Conservation (phyloP, 2,113 vertebrate genomes). For the Lichenostomus cassidix region DNA sequence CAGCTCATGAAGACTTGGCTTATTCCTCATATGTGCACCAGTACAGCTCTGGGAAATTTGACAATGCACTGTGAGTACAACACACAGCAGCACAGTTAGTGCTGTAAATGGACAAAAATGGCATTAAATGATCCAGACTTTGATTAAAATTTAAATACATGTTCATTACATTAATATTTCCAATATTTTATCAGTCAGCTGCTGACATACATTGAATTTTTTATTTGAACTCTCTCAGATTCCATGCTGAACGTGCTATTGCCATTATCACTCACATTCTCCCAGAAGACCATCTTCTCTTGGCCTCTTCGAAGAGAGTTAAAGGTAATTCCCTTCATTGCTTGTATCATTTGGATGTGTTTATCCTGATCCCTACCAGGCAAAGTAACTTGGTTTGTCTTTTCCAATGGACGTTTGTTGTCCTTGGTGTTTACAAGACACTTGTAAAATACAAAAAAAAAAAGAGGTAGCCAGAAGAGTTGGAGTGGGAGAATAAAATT, state of each 20-base stretch:
- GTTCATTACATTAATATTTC: not conserved
- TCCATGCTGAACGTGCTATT: slow-evolving; percentile 99
- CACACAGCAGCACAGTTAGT: not conserved
- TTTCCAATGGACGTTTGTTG: not conserved
- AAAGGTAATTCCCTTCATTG: slow-evolving; percentile 80
- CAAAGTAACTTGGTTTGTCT: rapidly evolving
- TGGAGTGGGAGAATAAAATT: not conserved
- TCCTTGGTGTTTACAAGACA: not conserved
- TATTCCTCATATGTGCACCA: slow-evolving; percentile 98
- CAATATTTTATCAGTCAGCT: not conserved
- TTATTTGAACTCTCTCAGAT: slow-evolving; percentile 75
- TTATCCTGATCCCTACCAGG: not conserved
- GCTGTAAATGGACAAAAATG: not conserved
- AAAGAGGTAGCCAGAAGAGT: not conserved
- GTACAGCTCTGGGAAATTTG: slow-evolving; percentile 98
- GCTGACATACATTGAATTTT: not conserved
- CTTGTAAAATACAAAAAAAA: not conserved
- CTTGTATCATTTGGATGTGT: not conserved
- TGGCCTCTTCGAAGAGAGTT: slow-evolving; percentile 98
- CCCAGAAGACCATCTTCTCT: slow-evolving; percentile 96
- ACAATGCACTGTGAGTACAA: slow-evolving; percentile 94
- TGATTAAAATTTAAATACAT: not conserved
- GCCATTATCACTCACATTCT: slow-evolving; percentile 99
- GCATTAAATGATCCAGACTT: not conserved
- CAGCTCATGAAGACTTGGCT: slow-evolving; percentile 95